Conservation (phyloP, 1,140 invertebrate species). For the Plectrocnemia conspersa region DNA sequence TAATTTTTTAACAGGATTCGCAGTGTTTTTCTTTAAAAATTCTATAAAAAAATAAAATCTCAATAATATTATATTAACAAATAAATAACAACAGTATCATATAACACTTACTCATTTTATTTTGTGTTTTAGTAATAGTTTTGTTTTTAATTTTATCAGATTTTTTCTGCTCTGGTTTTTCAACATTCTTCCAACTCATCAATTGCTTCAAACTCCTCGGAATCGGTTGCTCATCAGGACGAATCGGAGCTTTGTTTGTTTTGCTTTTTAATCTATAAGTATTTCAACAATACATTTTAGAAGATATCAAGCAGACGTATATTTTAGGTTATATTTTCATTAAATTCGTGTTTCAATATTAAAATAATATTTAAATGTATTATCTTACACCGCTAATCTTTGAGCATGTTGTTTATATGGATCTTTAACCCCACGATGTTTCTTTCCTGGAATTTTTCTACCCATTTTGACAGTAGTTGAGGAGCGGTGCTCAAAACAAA, state of each 20-base stretch:
- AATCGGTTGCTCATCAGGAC: constrained; percentile 61
- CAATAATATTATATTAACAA: constrained; percentile 1
- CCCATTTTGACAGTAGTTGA: constrained; percentile 52
- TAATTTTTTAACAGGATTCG: constrained; percentile 29
- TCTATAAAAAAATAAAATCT: constrained; percentile 18
- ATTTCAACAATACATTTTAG: no score
- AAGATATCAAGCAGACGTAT: no score
- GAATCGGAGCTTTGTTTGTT: constrained; percentile 62
- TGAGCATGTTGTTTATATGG: constrained; percentile 58
- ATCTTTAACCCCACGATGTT: constrained; percentile 66
- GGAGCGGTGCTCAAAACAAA: no score
- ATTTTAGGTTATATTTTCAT: constrained; percentile 14
- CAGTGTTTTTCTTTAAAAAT: constrained; percentile 1
- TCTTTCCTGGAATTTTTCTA: constrained; percentile 68
- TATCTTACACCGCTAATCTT: constrained; percentile 56
- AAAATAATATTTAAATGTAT: constrained; percentile 17
- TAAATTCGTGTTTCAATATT: constrained; percentile 12
- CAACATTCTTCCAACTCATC: constrained; percentile 54
- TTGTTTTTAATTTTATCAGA: constrained; percentile 39
- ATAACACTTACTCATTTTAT: background rate
- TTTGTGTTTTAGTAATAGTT: constrained; percentile 1
- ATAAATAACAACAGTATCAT: constrained; percentile 1
- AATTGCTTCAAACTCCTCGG: constrained; percentile 58
- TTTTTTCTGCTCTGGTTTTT: constrained; percentile 36
- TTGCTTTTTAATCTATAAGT: constrained; percentile 57